phyloP scores from a whole-genome alignment of 2,888 invertebrate species.

The Apodemia zela region DNA sequence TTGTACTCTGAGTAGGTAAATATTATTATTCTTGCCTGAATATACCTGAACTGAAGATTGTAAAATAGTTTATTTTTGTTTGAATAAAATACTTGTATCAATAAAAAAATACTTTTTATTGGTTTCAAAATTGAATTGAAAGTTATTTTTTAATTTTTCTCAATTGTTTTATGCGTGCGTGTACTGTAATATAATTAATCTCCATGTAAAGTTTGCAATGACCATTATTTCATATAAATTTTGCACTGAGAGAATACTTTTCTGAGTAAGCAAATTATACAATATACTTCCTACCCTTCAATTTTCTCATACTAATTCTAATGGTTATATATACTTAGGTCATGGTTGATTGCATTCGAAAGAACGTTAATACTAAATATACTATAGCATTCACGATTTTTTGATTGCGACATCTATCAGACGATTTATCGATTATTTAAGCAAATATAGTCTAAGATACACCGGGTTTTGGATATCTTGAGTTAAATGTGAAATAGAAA shows the following conservation, averaged over 20 bases:
- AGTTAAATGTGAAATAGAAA: slow-evolving; percentile 6
- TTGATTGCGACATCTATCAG: neutral
- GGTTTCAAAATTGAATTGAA: neutral
- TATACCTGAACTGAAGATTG: slow-evolving; percentile 9
- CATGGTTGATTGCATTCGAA: neutral
- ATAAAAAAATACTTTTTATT: neutral
- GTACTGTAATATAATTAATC: neutral
- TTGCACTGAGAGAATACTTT: too few species aligned
- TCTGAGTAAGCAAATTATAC: too few species aligned
- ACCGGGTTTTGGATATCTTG: slow-evolving; percentile 3
- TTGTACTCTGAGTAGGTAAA: neutral
- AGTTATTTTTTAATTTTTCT: neutral
- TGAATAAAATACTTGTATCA: slow-evolving; percentile 8
- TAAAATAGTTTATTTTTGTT: slow-evolving; percentile 11
- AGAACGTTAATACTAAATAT: neutral
- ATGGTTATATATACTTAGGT: neutral
- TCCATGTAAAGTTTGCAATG: neutral
- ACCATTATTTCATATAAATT: too few species aligned
- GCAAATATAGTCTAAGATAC: slow-evolving; percentile 14
- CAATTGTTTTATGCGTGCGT: neutral
- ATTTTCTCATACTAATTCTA: neutral
- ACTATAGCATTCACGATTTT: neutral
- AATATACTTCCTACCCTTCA: neutral
- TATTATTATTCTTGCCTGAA: slow-evolving; percentile 7
- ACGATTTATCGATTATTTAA: neutral